These are phyloP conservation scores for Ophion obscuratus DNA, from an alignment of 2,888 invertebrate genomes.

Conservation along the genomic window DNA sequence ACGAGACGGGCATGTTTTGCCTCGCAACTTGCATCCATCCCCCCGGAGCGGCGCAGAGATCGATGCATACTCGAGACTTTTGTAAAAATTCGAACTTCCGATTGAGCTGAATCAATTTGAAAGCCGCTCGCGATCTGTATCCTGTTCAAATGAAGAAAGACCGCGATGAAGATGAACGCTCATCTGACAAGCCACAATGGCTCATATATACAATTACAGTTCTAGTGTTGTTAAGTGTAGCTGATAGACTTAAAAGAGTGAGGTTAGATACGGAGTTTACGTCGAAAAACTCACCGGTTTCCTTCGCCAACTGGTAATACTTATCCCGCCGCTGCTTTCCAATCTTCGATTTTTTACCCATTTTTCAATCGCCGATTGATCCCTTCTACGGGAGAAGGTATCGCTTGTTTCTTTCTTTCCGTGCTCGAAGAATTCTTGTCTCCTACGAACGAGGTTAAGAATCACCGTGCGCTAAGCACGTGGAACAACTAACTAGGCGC, in stretches of 20 bases:
- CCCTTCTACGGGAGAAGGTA: constrained; percentile 28
- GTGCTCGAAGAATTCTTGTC: background rate
- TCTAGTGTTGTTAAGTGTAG: too few relatives aligned
- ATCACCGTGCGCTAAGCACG: constrained; percentile 25
- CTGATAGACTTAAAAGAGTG: background rate
- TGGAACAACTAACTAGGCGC: constrained; percentile 19
- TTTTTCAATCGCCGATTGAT: constrained; percentile 83
- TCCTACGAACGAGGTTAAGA: constrained; percentile 20
- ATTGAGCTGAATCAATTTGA: constrained; percentile 99
- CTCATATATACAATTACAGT: background rate
- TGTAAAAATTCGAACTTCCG: constrained; percentile 98
- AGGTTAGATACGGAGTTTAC: constrained; percentile 31
- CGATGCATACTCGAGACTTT: constrained; percentile 97
- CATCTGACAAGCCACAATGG: too few relatives aligned
- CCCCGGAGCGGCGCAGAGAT: constrained; percentile 99
- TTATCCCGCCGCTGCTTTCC: constrained; percentile 99
- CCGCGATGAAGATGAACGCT: background rate
- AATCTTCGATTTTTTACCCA: constrained; percentile 98
- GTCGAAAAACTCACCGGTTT: constrained; percentile 90
- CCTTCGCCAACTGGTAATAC: constrained; percentile 99
- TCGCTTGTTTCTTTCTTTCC: constrained; percentile 2
- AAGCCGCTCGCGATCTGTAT: constrained; percentile 98
- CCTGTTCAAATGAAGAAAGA: constrained; percentile 86
- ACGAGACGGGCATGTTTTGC: constrained; percentile 98
- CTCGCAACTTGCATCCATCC: constrained; percentile 99